Base-by-base conservation (phyloP, 1,140 invertebrate species). In the Drosophila parabipectinata region DNA sequence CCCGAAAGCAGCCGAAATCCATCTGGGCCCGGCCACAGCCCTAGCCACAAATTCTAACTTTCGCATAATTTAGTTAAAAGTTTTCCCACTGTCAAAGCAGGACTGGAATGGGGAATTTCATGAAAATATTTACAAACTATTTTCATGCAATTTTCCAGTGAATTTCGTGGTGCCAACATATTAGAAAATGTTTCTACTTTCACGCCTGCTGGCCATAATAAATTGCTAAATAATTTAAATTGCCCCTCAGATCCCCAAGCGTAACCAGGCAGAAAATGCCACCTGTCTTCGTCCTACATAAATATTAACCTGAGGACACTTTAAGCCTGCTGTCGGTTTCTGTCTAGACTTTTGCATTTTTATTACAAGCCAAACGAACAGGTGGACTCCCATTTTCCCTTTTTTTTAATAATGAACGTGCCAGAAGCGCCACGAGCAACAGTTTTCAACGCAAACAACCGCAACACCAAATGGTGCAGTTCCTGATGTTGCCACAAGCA, bases 161-260 rank as follows among this genome's bases (percentile, higher is more conserved):
- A 72, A 78, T 78, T 78, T 78, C 67, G 53, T 32, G 21, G 53
- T 34, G 37, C 53, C 48, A 28, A 66, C 67, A 64, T 72, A 62
- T 78, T 48, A 41, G 37, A 54, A 66, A 62, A 72, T 58, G 47
- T 44, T 32, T 10, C 34, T 34, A 24, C 56, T n/a, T 28, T 34
- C 32, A 10, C 26, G 48, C 57, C 64, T 14, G 52, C 48, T 66
- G 30, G 44, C 24, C 39, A 47, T 64, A 68, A 67, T 60, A 82
- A 71, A 78, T 78, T 82, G 69, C 77, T 67, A 59, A 78, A 78
- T 82, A 77, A 66, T 78, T 63, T 75, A 72, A 76, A 81, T 77
- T 78, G 66, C 50, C 62, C 34, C 58, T 37, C 57, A 34, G 61
- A 55, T 45, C 30, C 37, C 53, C n/a, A 30, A 44, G 21, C 44